phyloP scores from a whole-genome alignment of 2,113 vertebrate species.

The Chauna torquata region DNA sequence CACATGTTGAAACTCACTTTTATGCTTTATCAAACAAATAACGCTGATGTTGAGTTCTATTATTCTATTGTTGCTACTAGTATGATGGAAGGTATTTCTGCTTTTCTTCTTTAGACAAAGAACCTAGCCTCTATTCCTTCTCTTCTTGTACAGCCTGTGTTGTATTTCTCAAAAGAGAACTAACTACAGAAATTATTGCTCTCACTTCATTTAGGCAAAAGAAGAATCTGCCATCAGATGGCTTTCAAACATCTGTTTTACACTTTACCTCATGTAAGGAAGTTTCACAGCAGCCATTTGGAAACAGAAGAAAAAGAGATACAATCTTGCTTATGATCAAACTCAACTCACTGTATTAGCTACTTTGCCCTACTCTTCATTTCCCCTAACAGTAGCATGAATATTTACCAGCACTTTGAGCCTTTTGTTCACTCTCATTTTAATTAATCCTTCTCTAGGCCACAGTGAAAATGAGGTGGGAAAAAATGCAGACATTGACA shows the following conservation, averaged over 20 bases:
- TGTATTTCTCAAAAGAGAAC: neutral
- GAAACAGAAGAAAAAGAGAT: neutral
- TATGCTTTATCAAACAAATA: neutral
- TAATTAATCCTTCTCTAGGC: neutral
- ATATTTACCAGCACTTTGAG: neutral
- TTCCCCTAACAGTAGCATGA: neutral
- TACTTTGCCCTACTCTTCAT: neutral
- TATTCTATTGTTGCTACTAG: neutral
- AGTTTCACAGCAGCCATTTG: neutral
- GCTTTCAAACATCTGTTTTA: neutral
- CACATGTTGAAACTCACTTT: neutral
- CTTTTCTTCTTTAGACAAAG: neutral
- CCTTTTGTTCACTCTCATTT: neutral
- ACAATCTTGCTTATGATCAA: neutral
- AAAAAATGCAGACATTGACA: neutral
- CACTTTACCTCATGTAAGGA: neutral
- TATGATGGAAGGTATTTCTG: neutral
- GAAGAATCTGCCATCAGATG: neutral
- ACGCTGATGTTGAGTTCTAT: neutral
- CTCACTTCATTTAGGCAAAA: slow-evolving; percentile 4
- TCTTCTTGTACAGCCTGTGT: neutral
- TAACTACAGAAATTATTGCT: neutral
- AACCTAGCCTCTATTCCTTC: neutral
- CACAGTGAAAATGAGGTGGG: neutral
- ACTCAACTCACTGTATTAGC: neutral